phyloP scores from a whole-genome alignment of 2,113 vertebrate species.

The Tenebrosternarchus preto region DNA sequence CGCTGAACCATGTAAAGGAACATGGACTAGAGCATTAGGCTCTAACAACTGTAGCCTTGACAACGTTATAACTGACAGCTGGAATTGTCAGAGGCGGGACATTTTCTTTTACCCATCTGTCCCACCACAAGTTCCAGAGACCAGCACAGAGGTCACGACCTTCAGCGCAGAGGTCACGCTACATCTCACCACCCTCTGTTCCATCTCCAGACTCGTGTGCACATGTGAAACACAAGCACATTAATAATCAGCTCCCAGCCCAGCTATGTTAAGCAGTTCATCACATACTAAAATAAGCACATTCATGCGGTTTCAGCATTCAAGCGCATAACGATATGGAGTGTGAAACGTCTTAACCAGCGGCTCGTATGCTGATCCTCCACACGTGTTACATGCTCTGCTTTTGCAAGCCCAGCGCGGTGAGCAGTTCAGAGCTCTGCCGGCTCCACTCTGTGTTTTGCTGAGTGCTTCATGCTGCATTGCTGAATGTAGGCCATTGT shows the following conservation, averaged over 20 bases:
- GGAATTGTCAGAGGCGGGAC: slow-evolving; percentile 33
- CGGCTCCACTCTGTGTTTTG: background rate
- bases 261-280: too few species aligned
- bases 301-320: too few species aligned
- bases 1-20: slow-evolving; percentile 44
- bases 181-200: background rate
- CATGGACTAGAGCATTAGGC: slow-evolving; percentile 3
- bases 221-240: too few species aligned
- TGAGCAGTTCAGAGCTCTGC: too few species aligned
- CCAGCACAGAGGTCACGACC: slow-evolving; percentile 18
- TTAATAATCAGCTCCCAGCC: too few species aligned
- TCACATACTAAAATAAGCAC: too few species aligned
- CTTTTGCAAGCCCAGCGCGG: too few species aligned
- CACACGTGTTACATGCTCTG: too few species aligned
- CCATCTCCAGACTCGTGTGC: too few species aligned
- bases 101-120: slow-evolving; percentile 41
- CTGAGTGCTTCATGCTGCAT: background rate
- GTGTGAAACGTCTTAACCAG: too few species aligned
- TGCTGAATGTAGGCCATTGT: slow-evolving; percentile 31
- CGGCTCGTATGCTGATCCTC: too few species aligned
- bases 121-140: background rate
- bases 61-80: slow-evolving; percentile 27
- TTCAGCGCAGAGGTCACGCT: background rate
- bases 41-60: slow-evolving; percentile 30
- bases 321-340: too few species aligned